phyloP scores from a whole-genome alignment of 1,140 invertebrate genomes.

The Ceratosolen fusciceps region DNA sequence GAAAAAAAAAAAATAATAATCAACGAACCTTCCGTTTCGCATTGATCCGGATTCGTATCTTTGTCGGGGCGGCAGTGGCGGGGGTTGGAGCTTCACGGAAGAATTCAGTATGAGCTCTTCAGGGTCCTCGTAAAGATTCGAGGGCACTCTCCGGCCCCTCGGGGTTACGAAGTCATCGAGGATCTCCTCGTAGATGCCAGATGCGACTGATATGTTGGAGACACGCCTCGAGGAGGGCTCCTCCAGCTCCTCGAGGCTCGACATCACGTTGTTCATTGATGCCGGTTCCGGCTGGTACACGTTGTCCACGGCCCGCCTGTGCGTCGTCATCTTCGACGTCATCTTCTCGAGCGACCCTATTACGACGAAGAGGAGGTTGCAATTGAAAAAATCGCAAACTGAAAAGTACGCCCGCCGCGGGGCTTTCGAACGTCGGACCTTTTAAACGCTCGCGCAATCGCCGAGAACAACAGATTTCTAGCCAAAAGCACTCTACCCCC shows the following conservation, averaged over 20 bases:
- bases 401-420: no score
- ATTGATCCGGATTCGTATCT: slow-evolving; percentile 56
- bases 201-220: slow-evolving; percentile 71
- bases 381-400: not conserved
- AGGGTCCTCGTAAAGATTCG: slow-evolving; percentile 60
- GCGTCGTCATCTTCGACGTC: slow-evolving; percentile 30
- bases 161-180: slow-evolving; percentile 55
- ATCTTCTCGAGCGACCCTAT: slow-evolving; percentile 30
- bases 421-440: not conserved
- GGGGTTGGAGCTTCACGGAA: slow-evolving; percentile 57
- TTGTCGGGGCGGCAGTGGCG: slow-evolving; percentile 67
- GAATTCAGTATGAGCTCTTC: slow-evolving; percentile 57
- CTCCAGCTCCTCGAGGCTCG: slow-evolving; percentile 54
- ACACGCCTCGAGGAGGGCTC: slow-evolving; percentile 61
- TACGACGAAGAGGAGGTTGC: not conserved
- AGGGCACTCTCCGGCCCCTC: slow-evolving; percentile 48
- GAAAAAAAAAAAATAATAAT: no score
- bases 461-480: no score
- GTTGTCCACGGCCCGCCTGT: slow-evolving; percentile 56
- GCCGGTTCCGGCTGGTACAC: slow-evolving; percentile 59
- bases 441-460: not conserved
- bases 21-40: slow-evolving; percentile 60
- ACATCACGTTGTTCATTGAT: slow-evolving; percentile 44
- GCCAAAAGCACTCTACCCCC: no score
- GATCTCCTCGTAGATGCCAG: slow-evolving; percentile 74